Evolutionary conservation across 2,888 invertebrate genomes (phyloP).

Genomic region (Cataglyphis livida): DNA sequence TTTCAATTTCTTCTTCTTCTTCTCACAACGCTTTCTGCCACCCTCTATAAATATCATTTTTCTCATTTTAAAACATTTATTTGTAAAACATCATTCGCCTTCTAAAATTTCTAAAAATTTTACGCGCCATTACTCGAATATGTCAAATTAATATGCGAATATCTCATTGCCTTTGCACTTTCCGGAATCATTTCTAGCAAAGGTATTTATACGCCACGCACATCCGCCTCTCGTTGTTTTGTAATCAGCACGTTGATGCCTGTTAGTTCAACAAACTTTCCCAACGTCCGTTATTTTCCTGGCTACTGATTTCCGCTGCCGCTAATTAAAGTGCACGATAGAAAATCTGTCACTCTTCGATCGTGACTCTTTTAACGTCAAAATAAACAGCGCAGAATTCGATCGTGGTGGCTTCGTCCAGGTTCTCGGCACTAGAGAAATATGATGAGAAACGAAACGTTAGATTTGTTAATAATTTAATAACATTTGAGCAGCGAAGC

Average conservation of each 20-base stretch:
- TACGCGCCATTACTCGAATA: not conserved
- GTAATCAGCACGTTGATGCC: slow-evolving; percentile 63
- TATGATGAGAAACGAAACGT: slow-evolving; percentile 7
- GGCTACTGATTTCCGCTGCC: slow-evolving; percentile 65
- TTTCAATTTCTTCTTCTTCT: not conserved
- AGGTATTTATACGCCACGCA: slow-evolving; percentile 17
- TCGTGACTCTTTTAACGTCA: slow-evolving; percentile 58
- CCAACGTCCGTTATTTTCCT: slow-evolving; percentile 67
- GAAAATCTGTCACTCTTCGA: slow-evolving; percentile 62
- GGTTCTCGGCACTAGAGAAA: not conserved
- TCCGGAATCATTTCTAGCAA: not conserved
- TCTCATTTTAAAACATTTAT: not conserved
- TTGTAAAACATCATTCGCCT: not conserved
- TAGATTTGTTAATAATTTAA: slow-evolving; percentile 30
- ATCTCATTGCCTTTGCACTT: slow-evolving; percentile 1
- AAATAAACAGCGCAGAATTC: not conserved
- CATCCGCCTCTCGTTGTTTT: slow-evolving; percentile 60
- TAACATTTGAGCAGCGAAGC: not conserved
- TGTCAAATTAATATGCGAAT: slow-evolving; percentile 9
- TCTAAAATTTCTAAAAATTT: not conserved
- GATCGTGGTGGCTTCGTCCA: not conserved
- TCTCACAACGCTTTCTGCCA: not conserved
- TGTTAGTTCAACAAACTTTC: slow-evolving; percentile 60
- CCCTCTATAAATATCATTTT: slow-evolving; percentile 17
- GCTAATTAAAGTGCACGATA: slow-evolving; percentile 68